Percentiles rank a stretch among this genome's conserved stretches.
These are phyloP conservation scores for Mohoua ochrocephala DNA, from an alignment of 2,113 vertebrate genomes.

Conservation along the genomic window DNA sequence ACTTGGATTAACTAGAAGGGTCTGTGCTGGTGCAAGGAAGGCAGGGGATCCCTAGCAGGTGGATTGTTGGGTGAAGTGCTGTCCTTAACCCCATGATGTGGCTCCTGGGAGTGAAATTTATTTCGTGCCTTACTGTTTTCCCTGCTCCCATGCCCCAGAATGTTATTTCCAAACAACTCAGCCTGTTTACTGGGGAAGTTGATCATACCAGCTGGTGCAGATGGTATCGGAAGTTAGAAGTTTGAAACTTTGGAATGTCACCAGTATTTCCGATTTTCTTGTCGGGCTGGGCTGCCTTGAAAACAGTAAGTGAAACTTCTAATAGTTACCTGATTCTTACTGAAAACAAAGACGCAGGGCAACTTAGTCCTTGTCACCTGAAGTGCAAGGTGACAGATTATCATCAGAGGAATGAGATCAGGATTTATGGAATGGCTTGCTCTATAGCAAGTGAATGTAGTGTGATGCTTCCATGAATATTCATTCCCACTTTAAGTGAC, in stretches of 20 bases:
- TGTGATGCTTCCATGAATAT: background rate
- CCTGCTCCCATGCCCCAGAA: background rate
- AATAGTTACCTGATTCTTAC: background rate
- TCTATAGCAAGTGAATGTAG: background rate
- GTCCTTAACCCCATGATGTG: rapidly evolving
- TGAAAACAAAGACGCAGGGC: background rate
- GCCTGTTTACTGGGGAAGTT: background rate
- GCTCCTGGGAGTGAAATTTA: background rate
- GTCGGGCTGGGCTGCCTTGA: background rate
- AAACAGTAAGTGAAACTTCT: background rate
- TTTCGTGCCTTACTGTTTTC: background rate
- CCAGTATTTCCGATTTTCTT: background rate
- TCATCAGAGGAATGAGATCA: background rate
- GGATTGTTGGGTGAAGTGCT: background rate
- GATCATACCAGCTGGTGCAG: background rate
- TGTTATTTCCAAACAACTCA: background rate
- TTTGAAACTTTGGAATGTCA: background rate
- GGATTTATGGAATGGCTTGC: background rate
- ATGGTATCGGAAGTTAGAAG: background rate
- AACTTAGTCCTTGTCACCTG: background rate
- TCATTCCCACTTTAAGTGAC: background rate
- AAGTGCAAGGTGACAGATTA: background rate
- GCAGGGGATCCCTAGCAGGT: background rate
- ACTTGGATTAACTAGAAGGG: background rate
- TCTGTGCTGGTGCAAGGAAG: background rate